Conservation (phyloP, 1,140 invertebrate genomes). For the Rhagoletis pomonella region DNA sequence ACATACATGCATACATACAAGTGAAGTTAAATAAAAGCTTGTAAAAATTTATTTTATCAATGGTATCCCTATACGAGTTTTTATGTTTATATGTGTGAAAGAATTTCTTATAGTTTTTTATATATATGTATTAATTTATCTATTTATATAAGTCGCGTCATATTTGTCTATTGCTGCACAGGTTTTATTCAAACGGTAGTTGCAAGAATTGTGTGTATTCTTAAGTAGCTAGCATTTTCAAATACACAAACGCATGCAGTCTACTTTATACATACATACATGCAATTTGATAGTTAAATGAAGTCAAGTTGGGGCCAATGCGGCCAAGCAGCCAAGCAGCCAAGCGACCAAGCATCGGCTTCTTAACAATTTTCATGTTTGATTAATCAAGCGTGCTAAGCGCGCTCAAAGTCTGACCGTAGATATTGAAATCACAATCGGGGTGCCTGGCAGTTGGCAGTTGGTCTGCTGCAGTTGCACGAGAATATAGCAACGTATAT, state of each 20-base stretch:
- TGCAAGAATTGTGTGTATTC: not conserved
- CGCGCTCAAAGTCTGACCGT: not conserved
- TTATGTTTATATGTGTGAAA: not conserved
- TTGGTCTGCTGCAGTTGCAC: not conserved
- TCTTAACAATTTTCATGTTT: slow-evolving; percentile 36
- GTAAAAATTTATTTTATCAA: too few species aligned
- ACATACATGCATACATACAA: too few species aligned
- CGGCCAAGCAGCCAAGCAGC: not conserved
- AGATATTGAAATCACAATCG: not conserved
- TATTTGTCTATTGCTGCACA: not conserved
- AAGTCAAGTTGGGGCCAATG: slow-evolving; percentile 45
- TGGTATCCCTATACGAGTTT: too few species aligned
- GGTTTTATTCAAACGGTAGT: not conserved
- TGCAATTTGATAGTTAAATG: slow-evolving; percentile 12
- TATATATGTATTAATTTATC: not conserved
- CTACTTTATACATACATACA: not conserved
- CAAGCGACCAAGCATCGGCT: not conserved
- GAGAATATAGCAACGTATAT: not conserved
- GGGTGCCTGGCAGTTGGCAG: not conserved
- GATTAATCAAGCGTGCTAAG: slow-evolving; percentile 46
- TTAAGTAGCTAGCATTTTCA: not conserved
- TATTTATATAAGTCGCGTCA: not conserved
- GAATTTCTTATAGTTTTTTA: not conserved
- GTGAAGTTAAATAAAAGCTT: too few species aligned
- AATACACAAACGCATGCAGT: not conserved